These are phyloP conservation scores for Drosophila mettleri DNA, from an alignment of 2,888 invertebrate species.

Conservation along the genomic window DNA sequence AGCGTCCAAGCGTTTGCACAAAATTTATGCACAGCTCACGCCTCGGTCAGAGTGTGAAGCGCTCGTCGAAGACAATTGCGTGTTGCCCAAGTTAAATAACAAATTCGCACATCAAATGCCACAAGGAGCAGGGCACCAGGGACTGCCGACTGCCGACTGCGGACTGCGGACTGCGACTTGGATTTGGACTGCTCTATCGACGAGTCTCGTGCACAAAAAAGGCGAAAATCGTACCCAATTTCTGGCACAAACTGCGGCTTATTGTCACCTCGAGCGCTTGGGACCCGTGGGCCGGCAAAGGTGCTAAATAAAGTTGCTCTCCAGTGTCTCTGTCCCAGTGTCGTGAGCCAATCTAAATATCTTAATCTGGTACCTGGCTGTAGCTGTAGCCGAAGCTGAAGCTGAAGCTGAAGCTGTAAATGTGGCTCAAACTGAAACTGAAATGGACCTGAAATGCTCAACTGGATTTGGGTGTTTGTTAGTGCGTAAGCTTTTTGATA, in stretches of 20 bases:
- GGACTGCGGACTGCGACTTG: no score
- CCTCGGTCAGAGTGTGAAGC: constrained; percentile 33
- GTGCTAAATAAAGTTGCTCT: constrained; percentile 82
- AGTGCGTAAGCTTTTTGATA: constrained; percentile 85
- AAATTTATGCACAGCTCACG: constrained; percentile 64
- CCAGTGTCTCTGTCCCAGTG: constrained; percentile 34
- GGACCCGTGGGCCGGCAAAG: constrained; percentile 68
- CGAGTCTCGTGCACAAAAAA: constrained; percentile 67
- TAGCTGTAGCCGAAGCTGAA: constrained; percentile 15
- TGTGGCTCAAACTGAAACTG: constrained; percentile 51
- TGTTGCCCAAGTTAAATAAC: constrained; percentile 81
- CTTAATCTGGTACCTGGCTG: constrained; percentile 82
- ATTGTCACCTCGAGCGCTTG: constrained; percentile 81
- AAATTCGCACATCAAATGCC: constrained; percentile 84
- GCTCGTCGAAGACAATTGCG: constrained; percentile 75
- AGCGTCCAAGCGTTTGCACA: constrained; percentile 35
- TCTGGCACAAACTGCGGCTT: constrained; percentile 74
- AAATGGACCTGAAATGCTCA: constrained; percentile 60
- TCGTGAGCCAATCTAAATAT: constrained; percentile 84
- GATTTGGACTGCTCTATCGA: constrained; percentile 59
- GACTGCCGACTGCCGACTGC: no score
- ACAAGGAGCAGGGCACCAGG: constrained; percentile 55
- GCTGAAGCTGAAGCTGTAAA: constrained; percentile 25
- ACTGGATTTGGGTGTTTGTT: constrained; percentile 81
- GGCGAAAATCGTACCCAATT: constrained; percentile 81